Evolutionary conservation across 1,140 invertebrate species (phyloP), one percentile per base, ranked within the genome.

Genomic region (Drosophila pachea): DNA sequence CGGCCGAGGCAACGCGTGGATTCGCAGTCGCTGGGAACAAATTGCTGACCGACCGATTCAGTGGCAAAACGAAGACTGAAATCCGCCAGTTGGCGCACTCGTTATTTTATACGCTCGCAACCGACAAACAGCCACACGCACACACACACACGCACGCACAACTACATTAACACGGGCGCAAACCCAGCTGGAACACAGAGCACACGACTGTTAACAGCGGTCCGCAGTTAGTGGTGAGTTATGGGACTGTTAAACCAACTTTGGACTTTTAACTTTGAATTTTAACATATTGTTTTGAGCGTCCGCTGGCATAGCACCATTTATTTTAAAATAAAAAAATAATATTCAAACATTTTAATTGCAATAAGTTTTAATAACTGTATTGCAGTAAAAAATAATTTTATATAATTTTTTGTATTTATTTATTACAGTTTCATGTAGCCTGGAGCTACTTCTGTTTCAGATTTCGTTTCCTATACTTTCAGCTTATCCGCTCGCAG

Each of bases 21-120:
- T 55, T 59, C 60, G 60, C 62, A 50, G 58, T 35, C 48, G 48
- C 53, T 65, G 52, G 68, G 54, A 78, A 31, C 72, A 74, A 16
- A 55, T 74, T 73, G 78, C 60, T 78, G 78, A 82, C 78, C 83
- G 83, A 83, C 87, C 83, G 74, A 87, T 76, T 87, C 78, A 78
- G 74, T 87, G 78, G 73, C 76, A 83, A 87, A 87, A 87, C 83
- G 83, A 87, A 87, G 83, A 87, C 83, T 87, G 76, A 78, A 74
- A 53, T 78, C 61, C 42, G 55, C 56, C 70, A 84, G 66, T 81
- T 81, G 74, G 76, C 81, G 81, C 81, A 84, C 81, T 84, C 81
- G 81, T 84, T 84, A 65, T 84, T 84, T 76, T 86, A 84, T 84
- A 84, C 76, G 66, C 63, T 68, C 48, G 42, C 56, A 16, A 16